Evolutionary conservation across 2,797 vertebrate genomes (phyloP).

Genomic region (Scyliorhinus canicula): DNA sequence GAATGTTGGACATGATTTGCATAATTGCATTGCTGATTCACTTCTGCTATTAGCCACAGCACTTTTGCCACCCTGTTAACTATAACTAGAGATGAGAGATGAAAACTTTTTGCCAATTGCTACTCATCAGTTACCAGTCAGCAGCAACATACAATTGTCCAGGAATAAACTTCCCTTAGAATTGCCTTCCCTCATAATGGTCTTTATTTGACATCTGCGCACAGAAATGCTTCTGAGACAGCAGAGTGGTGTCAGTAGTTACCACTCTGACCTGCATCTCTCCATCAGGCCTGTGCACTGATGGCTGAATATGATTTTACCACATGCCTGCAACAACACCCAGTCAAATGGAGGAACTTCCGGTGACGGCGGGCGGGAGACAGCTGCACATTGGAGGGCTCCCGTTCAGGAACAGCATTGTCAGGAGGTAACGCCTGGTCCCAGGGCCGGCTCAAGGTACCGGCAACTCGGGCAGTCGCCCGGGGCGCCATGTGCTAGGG

Average conservation of each 20-base stretch:
- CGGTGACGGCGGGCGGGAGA: too few species aligned
- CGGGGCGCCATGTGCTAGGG: too few species aligned
- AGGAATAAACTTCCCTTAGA: neutral
- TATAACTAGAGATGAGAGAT: neutral
- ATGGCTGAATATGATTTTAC: neutral
- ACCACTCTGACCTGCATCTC: neutral
- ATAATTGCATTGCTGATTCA: neutral
- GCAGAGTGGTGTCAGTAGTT: neutral
- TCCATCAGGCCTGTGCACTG: neutral
- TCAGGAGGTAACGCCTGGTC: too few species aligned
- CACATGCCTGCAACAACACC: neutral
- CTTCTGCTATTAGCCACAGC: neutral
- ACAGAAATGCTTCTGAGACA: neutral
- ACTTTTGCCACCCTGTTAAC: neutral
- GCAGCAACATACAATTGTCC: neutral
- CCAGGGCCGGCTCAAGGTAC: too few species aligned
- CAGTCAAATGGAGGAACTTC: too few species aligned
- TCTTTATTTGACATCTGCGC: neutral
- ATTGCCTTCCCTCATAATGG: neutral
- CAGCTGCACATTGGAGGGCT: too few species aligned
- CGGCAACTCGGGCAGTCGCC: too few species aligned
- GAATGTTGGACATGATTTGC: neutral
- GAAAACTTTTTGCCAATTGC: neutral
- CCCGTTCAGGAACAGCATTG: too few species aligned
- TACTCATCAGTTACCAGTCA: neutral